Conservation (phyloP, 2,797 vertebrate genomes). For the Sphaeramia orbicularis region DNA sequence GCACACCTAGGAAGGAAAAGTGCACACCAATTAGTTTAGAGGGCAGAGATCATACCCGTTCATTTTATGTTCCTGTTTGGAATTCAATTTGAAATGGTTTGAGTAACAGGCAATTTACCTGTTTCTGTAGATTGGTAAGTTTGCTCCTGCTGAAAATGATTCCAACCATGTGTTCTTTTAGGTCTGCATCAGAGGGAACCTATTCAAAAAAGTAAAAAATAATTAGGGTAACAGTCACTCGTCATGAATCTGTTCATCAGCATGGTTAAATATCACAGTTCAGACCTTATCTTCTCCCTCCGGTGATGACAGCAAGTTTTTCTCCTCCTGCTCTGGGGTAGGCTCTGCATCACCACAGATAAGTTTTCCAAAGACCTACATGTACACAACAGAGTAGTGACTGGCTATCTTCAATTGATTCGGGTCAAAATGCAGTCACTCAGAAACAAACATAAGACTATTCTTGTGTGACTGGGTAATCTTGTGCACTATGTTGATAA, state of each 20-base stretch:
- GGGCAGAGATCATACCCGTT: not conserved
- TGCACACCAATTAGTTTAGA: not conserved
- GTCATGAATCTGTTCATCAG: not conserved
- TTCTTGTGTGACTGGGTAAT: not conserved
- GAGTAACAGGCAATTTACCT: constrained; percentile 82
- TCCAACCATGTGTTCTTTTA: constrained; percentile 99
- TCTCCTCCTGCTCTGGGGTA: constrained; percentile 98
- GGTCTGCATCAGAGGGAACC: constrained; percentile 97
- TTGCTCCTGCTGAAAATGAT: constrained; percentile 99
- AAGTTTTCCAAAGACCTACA: constrained; percentile 97
- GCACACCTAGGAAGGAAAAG: constrained; percentile 87
- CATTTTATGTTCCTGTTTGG: too few species aligned
- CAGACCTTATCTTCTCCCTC: constrained; percentile 99
- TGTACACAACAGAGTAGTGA: constrained; percentile 3
- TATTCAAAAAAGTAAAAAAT: constrained; percentile 68
- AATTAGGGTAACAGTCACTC: not conserved
- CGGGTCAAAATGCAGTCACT: not conserved
- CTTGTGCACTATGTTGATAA: not conserved
- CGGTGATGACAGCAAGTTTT: constrained; percentile 95
- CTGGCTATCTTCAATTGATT: too few species aligned
- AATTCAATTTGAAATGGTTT: not conserved
- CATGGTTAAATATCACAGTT: not conserved
- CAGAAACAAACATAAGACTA: not conserved
- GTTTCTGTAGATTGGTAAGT: constrained; percentile 98
- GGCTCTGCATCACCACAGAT: constrained; percentile 98